Evolutionary conservation across 2,888 invertebrate genomes (phyloP), one percentile per base, ranked within the genome.

Genomic region (Epinotia ramella): DNA sequence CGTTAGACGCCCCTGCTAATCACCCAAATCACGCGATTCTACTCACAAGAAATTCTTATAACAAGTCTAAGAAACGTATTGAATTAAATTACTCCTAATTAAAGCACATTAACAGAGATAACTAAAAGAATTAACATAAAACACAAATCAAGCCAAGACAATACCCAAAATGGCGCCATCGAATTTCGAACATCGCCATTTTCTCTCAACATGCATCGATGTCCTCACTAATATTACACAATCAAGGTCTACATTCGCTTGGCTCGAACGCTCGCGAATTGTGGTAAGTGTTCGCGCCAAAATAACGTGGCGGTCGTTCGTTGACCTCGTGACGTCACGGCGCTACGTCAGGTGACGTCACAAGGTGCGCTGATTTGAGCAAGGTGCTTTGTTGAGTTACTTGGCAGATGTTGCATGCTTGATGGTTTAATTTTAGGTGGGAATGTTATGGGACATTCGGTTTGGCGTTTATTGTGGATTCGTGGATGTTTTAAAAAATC

Each of bases 91-190:
- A 65, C 63, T 24, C 64, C 70, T 69, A 75, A 75, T 75, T 75
- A 75, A 70, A 70, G n/a, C 64, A n/a, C 69, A 65, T 74, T 69
- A 40, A 20, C 28, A n/a, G 44, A 73, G 74, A 74, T 74, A 74
- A 74, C 40, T 59, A 73, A 56, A 62, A 20, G 20, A 24, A 73
- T 73, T 69, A 70, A 71, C 65, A 75, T 75, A 71, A 70, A 71
- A 70, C 75, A 75, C 71, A 66, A 75, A 75, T 71, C 70, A 75
- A 53, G 24, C 7, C 49, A 18, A 73, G 46, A 71, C 69, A 69
- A 40, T 20, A 60, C 40, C n/a, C 60, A 71, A 75, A 65, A 75
- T 75, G 75, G 75, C 70, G 70, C 75, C 70, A 71, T 66, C 69
- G 59, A 60, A 74, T 74, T 74, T 70, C 60, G 57, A 59, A 60